Evolutionary conservation across 2,797 vertebrate species (phyloP).

Genomic region (Numenius phaeopus): DNA sequence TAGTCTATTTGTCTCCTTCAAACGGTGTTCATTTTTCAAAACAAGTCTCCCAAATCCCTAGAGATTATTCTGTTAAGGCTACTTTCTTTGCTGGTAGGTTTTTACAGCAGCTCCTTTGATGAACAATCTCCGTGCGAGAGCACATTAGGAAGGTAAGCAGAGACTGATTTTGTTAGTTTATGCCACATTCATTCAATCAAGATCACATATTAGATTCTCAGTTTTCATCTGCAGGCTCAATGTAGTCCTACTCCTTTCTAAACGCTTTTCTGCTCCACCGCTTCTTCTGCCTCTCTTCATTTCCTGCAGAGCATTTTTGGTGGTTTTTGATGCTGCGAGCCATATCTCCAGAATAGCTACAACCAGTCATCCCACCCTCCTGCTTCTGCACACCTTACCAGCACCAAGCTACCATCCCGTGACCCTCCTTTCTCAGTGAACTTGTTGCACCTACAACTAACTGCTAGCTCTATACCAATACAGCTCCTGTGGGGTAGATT

Average conservation of each 20-base stretch:
- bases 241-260: background rate
- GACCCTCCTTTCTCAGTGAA: background rate
- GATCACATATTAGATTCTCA: background rate
- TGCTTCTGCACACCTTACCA: background rate
- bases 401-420: background rate
- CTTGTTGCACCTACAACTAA: background rate
- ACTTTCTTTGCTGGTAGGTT: background rate
- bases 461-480: background rate
- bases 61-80: background rate
- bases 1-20: background rate
- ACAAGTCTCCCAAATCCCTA: background rate
- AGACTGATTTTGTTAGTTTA: background rate
- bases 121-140: fast-evolving
- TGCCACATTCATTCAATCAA: background rate
- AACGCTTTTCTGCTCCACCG: background rate
- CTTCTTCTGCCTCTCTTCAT: background rate
- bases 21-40: background rate
- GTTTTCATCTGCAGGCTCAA: background rate
- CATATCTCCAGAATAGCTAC: fast-evolving
- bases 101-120: background rate
- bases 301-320: background rate
- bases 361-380: background rate
- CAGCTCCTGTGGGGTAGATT: background rate
- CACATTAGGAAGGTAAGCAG: background rate
- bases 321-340: background rate